phyloP scores from a whole-genome alignment of 2,888 invertebrate genomes.

The Troides oblongomaculatus region DNA sequence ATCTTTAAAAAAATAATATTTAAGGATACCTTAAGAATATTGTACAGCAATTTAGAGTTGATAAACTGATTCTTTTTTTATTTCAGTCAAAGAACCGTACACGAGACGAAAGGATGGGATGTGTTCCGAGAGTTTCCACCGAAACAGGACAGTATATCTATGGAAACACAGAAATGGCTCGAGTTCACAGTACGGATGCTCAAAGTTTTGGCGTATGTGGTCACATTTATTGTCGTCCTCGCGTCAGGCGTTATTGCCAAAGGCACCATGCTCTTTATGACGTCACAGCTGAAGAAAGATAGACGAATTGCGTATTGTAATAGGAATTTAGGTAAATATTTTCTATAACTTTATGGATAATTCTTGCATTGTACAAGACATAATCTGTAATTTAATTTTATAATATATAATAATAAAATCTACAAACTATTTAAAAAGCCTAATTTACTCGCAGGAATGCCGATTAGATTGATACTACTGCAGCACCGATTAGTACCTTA shows the following conservation, averaged over 20 bases:
- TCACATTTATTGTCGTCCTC: slow-evolving; percentile 92
- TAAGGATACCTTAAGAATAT: too few relatives aligned
- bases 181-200: slow-evolving; percentile 91
- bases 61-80: slow-evolving; percentile 18
- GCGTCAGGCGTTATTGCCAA: slow-evolving; percentile 92
- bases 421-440: too few relatives aligned
- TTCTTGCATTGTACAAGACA: too few relatives aligned
- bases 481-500: too few relatives aligned
- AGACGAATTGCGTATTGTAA: slow-evolving; percentile 90
- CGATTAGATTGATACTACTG: too few relatives aligned
- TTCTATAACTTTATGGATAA: too few relatives aligned
- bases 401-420: too few relatives aligned
- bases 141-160: slow-evolving; percentile 92
- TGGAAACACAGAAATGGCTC: slow-evolving; percentile 92
- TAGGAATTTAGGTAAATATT: slow-evolving; percentile 86
- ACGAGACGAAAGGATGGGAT: slow-evolving; percentile 95
- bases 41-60: too few relatives aligned
- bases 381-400: too few relatives aligned
- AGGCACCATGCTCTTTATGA: slow-evolving; percentile 94
- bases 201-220: slow-evolving; percentile 90
- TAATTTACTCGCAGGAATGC: too few relatives aligned
- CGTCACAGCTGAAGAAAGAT: slow-evolving; percentile 90
- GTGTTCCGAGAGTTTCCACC: slow-evolving; percentile 95
- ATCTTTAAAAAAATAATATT: too few relatives aligned
- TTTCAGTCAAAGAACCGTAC: slow-evolving; percentile 89